Evolutionary conservation across 2,113 vertebrate species (phyloP), one percentile per base, ranked within the genome.

Genomic region (Oceanites oceanicus): DNA sequence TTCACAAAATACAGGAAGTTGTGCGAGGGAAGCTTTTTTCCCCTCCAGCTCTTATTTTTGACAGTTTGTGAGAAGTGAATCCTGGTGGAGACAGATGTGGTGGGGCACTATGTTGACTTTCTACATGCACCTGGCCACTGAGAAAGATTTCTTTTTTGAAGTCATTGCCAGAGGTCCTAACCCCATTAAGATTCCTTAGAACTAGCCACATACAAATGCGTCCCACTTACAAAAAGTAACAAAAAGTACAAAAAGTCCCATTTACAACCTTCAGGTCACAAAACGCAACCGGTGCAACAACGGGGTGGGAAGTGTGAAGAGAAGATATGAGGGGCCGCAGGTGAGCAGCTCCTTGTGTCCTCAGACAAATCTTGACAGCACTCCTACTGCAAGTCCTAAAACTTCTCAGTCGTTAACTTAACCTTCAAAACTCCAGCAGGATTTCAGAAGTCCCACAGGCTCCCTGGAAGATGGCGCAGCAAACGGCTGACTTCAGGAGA

Each of bases 1-100:
- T 89, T 95, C 82, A 91, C 40, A 58, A 84, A 86, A 91, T 27
- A n/a, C 59, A 96, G 91, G 86, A 96, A 95, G 71, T 36, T 79
- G 18, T 8, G 47, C 7, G 2, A 94, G 52, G 13, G 32, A 88
- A 93, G 52, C 27, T 55, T 90, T 56, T 86, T 67, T 2, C 2
- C 25, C 45, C 23, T 38, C 38, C 73, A 85, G 88, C 47, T 90
- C 42, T 73, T 34, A 65, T 63, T 86, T 94, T 74, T 75, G 29
- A 85, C 36, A 52, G 34, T 63, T 65, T 67, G 52, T n/a, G 74
- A 44, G 36, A 95, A 93, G 86, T 42, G 47, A 91, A 93, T 56
- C 58, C 80, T 86, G 21, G 36, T 62, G 22, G 36, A 86, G n/a
- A 72, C 20, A 80, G 73, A 82, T 77, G 67, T 49, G 26, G 29